A percentile compares a stretch with the other conserved stretches of the same genome.
phyloP scores from a whole-genome alignment of 2,797 vertebrate genomes.

The Thamnophis elegans region DNA sequence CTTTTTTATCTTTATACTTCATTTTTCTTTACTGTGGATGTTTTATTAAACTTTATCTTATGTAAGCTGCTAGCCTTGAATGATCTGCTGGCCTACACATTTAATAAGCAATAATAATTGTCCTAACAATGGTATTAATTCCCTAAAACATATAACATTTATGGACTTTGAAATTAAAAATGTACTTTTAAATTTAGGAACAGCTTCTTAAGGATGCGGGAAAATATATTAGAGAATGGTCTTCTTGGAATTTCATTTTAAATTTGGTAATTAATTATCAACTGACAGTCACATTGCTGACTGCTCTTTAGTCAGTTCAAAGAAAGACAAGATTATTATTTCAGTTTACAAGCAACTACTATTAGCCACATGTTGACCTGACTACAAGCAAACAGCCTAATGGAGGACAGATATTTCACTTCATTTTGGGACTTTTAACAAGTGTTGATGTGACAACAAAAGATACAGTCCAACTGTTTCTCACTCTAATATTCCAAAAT shows the following conservation, averaged over 20 bases:
- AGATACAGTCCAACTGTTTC: constrained; percentile 44
- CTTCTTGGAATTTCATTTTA: constrained; percentile 16
- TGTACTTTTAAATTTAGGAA: constrained; percentile 3
- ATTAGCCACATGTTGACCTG: constrained; percentile 15
- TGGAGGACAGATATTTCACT: constrained; percentile 32
- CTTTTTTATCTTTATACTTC: background rate
- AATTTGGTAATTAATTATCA: constrained; percentile 17
- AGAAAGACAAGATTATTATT: background rate
- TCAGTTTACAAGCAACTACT: constrained; percentile 15
- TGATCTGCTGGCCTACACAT: background rate
- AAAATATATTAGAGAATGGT: background rate
- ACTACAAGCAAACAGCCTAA: constrained; percentile 13
- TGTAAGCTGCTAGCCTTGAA: background rate
- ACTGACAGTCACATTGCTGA: constrained; percentile 14
- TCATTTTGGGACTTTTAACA: constrained; percentile 29
- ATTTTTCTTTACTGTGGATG: background rate
- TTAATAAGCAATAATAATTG: background rate
- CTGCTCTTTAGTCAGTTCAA: constrained; percentile 15
- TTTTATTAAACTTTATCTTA: background rate
- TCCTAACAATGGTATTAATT: background rate
- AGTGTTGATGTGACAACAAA: constrained; percentile 27
- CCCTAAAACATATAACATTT: constrained; percentile 43
- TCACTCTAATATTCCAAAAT: constrained; percentile 33
- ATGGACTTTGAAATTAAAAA: constrained; percentile 46
- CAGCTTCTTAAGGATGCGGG: background rate